Percentiles rank a stretch among this genome's conserved stretches.
These are phyloP conservation scores for Rhamnusium bicolor DNA, from an alignment of 2,888 invertebrate genomes.

Conservation along the genomic window DNA sequence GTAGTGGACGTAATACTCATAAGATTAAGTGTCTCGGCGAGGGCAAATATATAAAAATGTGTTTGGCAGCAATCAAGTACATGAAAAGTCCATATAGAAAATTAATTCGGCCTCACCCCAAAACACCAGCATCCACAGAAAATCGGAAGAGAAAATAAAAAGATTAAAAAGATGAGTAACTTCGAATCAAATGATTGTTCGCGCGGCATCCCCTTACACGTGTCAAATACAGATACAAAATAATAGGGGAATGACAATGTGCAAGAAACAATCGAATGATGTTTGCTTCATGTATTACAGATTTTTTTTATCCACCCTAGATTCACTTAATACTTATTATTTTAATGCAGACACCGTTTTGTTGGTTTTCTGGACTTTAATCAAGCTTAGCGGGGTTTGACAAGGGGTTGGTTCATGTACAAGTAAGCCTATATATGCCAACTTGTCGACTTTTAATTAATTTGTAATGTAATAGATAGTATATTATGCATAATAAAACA, in stretches of 20 bases:
- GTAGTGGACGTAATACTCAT: constrained; percentile 15
- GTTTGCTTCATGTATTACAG: constrained; percentile 64
- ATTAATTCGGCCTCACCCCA: constrained; percentile 60
- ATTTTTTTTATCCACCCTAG: constrained; percentile 56
- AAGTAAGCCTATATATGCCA: neutral
- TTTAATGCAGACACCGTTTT: constrained; percentile 46
- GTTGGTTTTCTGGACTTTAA: constrained; percentile 6
- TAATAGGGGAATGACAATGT: constrained; percentile 61
- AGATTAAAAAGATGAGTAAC: constrained; percentile 66
- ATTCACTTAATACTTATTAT: constrained; percentile 50
- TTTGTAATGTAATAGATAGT: neutral
- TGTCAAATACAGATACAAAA: constrained; percentile 62
- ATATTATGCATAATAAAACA: neutral
- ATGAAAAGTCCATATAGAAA: constrained; percentile 64
- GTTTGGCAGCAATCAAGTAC: constrained; percentile 56
- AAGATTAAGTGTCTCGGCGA: constrained; percentile 13
- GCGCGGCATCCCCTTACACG: constrained; percentile 62
- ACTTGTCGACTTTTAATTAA: neutral
- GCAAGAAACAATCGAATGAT: constrained; percentile 62
- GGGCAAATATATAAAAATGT: constrained; percentile 50
- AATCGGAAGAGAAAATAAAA: constrained; percentile 64
- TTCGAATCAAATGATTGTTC: constrained; percentile 64
- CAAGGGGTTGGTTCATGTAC: neutral
- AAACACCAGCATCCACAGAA: constrained; percentile 54
- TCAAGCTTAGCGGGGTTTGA: neutral